Conservation (phyloP, 2,113 vertebrate species). For the Calypte anna region DNA sequence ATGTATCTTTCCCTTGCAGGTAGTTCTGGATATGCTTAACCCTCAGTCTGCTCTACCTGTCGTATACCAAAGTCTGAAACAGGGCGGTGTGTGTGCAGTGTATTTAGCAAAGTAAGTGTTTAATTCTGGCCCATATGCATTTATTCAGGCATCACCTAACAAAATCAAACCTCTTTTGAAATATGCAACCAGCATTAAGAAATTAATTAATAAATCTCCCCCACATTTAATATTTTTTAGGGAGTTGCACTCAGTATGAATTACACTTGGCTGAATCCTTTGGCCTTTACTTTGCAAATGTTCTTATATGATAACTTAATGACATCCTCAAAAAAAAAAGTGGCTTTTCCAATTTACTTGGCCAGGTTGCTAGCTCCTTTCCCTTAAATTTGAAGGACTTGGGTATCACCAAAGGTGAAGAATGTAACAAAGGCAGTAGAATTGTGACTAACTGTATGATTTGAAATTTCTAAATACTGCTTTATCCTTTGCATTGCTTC, state of each 20-base stretch:
- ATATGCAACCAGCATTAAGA: not conserved
- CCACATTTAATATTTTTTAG: not conserved
- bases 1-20: constrained; percentile 55
- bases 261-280: not conserved
- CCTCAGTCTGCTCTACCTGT: constrained; percentile 84
- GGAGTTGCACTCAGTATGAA: not conserved
- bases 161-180: not conserved
- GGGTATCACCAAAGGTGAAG: not conserved
- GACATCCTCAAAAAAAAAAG: not conserved
- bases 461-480: not conserved
- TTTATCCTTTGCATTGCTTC: constrained; percentile 58
- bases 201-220: not conserved
- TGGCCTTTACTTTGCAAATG: not conserved
- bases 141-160: not conserved
- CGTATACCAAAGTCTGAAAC: constrained; percentile 81
- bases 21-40: constrained; percentile 86
- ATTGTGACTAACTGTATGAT: not conserved
- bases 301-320: not conserved
- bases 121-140: not conserved
- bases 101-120: constrained; percentile 91
- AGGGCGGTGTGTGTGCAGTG: constrained; percentile 85
- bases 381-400: not conserved
- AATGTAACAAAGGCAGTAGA: not conserved
- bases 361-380: not conserved
- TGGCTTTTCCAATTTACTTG: not conserved